These are phyloP conservation scores for Ischnus inquisitorius DNA, from an alignment of 2,888 invertebrate genomes.

Conservation along the genomic window DNA sequence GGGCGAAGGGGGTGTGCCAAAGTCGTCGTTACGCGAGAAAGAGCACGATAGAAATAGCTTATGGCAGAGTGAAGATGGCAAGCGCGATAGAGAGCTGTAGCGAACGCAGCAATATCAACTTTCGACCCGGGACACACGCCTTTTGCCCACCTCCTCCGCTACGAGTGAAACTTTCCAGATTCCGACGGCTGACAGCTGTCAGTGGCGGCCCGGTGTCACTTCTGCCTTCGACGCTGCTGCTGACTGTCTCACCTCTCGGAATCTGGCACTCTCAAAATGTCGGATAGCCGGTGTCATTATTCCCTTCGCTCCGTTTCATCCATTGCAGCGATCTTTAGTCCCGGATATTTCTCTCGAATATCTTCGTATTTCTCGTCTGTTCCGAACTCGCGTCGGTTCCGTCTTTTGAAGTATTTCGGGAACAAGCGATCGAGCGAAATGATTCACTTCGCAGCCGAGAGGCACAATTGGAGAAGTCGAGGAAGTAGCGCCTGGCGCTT, in stretches of 20 bases:
- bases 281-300: constrained; percentile 60
- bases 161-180: constrained; percentile 79
- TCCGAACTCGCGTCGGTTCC: not conserved
- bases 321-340: not conserved
- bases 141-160: not conserved
- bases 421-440: constrained; percentile 38
- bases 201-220: constrained; percentile 74
- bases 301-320: constrained; percentile 38
- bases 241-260: constrained; percentile 64
- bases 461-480: not conserved
- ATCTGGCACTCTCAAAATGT: constrained; percentile 78
- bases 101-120: constrained; percentile 82
- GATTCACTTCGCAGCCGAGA: constrained; percentile 44
- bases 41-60: constrained; percentile 33
- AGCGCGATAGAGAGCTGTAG: constrained; percentile 60
- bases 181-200: constrained; percentile 82
- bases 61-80: constrained; percentile 11
- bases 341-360: not conserved
- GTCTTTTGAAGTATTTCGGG: not conserved
- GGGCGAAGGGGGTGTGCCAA: not conserved
- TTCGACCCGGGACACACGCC: constrained; percentile 67
- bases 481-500: constrained; percentile 6
- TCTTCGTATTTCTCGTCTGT: constrained; percentile 28
- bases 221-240: constrained; percentile 67
- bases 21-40: constrained; percentile 30